Percentiles rank a stretch among this genome's conserved stretches.
These are phyloP conservation scores for Semaprochilodus insignis DNA, from an alignment of 2,797 vertebrate species.

Conservation along the genomic window DNA sequence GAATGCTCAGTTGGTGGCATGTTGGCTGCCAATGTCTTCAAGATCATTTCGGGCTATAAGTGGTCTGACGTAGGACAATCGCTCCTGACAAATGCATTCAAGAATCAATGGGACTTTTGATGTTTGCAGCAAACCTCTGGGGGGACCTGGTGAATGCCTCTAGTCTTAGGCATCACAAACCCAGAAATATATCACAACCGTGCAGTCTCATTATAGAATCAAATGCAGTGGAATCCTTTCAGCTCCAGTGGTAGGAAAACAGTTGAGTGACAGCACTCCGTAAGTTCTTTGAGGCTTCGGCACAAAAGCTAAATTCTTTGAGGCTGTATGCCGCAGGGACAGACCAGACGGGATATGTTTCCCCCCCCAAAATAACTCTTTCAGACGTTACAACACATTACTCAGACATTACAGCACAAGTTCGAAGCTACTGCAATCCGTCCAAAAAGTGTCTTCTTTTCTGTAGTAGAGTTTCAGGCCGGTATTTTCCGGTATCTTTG, in stretches of 20 bases:
- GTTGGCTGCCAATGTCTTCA: too few species aligned
- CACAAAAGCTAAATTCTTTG: not conserved
- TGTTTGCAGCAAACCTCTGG: not conserved
- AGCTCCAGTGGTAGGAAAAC: not conserved
- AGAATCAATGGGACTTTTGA: not conserved
- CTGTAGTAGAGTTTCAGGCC: not conserved
- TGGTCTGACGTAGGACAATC: not conserved
- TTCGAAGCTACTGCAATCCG: not conserved
- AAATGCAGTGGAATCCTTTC: not conserved
- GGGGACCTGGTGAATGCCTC: not conserved
- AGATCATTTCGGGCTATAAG: not conserved
- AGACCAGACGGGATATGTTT: not conserved
- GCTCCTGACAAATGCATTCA: not conserved
- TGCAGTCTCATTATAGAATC: not conserved
- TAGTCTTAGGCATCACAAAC: not conserved
- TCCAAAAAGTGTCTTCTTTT: not conserved
- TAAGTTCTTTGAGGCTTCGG: slow-evolving; percentile 7
- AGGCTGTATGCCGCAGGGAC: not conserved
- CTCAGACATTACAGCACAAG: not conserved
- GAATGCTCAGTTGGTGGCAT: not conserved
- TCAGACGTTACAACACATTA: not conserved
- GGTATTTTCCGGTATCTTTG: not conserved
- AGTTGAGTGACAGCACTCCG: not conserved
- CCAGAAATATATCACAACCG: not conserved
- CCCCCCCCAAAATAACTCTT: slow-evolving; percentile 1